Evolutionary conservation across 2,888 invertebrate species (phyloP), one percentile per base, ranked within the genome.

Genomic region (Acleris sparsana): DNA sequence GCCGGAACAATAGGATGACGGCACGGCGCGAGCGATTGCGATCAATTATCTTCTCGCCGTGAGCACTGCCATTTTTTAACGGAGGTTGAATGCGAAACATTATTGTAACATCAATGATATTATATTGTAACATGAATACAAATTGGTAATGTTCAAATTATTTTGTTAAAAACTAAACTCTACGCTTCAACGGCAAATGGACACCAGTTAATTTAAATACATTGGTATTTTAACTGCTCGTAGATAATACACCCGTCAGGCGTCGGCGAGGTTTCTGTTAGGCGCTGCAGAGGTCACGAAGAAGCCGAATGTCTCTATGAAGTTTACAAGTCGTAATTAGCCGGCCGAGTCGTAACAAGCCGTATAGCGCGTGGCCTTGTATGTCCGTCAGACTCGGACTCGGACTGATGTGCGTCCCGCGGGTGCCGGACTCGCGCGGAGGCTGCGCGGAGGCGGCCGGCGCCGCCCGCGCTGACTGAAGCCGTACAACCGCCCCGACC

Each of bases 1-100:
- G 20, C 56, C 60, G 51, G 65, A 65, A 65, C 60, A 65, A 65
- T 60, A 29, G 33, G 53, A 65, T 65, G 60, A 62, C 58, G 67
- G 49, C 67, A 53, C 58, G 33, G 18, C 22, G 22, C 5, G 25
- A 20, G 55, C 56, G 59, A 16, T 56, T 53, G 55, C 51, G n/a
- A 43, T 52, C 55, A 60, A 62, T 57, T 63, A 60, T 25, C 53
- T 48, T 43, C 44, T 48, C 49, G 17, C 48, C 33, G 29, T 33
- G 22, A 33, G 44, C 46, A 25, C 18, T 3, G 25, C 29, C 39
- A 43, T 51, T 29, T 22, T 48, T 13, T 39, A 17, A 44, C 33
- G 59, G 55, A 65, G 39, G n/a, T 6, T 56, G n/a, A 44, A 44
- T 17, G 20, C 6, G 17, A 52, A 20, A 1, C 44, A 18, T 44